Base-by-base conservation (phyloP, 2,888 invertebrate genomes). In the Eustalomyia histrio region DNA sequence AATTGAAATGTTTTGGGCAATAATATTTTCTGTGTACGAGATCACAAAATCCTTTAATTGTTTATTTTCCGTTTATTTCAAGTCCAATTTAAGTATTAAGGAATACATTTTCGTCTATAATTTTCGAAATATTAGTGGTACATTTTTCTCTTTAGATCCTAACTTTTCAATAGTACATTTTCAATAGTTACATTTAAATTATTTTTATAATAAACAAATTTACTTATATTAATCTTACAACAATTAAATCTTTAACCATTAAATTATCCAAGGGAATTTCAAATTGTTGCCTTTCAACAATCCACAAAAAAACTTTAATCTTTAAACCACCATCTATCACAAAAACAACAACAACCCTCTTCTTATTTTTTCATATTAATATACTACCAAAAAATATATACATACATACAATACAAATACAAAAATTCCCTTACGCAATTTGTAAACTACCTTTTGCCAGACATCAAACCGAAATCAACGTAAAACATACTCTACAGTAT, bases 341-440 rank as follows among this genome's bases (percentile, higher is more conserved):
- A 39, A 39, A 9, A 12, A 39, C 10, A 47, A 47, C 1, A 29
- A 7, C 5, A 47, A 47, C 43, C 43, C 43, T n/a, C 43, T 12
- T 39, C 10, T 39, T 14, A 12, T 14, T 39, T 12, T 6, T 47
- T 2, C 0, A 6, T 29, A n/a, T n/a, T 14, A 47, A 47, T 14
- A 47, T 16, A 47, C n/a, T 47, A n/a, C n/a, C n/a, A 47, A 47
- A n/a, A 47, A 43, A 21, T 21, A 21, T 21, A n/a, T n/a, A n/a
- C n/a, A 24, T 24, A 53, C 33, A 10, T 12, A 16, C 5, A 58
- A 65, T 57, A 16, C n/a, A 61, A 61, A 47, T 4, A 35, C 17
- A 17, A 18, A 53, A 52, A 52, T 60, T 78, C 72, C 72, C 78
- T 61, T 61, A 73, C 72, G 67, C 78, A 73, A 73, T 73, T 78